phyloP scores from a whole-genome alignment of 2,888 invertebrate genomes.

The Ormyrus nitidulus region DNA sequence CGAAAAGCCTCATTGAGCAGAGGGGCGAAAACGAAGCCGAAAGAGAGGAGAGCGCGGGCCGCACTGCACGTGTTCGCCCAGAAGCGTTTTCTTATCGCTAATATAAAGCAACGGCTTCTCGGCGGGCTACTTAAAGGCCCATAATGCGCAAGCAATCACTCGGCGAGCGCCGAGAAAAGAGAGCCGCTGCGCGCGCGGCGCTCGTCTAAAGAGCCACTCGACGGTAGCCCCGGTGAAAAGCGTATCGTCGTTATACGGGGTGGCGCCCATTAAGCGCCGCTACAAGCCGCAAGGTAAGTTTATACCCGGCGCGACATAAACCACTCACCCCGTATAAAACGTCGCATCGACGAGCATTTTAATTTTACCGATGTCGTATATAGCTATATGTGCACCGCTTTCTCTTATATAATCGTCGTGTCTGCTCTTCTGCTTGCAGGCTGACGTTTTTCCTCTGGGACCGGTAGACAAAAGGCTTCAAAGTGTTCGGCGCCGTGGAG shows the following conservation, averaged over 20 bases:
- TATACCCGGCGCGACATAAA: constrained; percentile 71
- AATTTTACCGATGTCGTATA: constrained; percentile 4
- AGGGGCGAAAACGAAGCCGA: no score
- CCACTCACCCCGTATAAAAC: constrained; percentile 65
- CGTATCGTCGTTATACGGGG: constrained; percentile 60
- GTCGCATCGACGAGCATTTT: constrained; percentile 47
- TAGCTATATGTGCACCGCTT: not conserved
- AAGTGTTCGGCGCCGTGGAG: constrained; percentile 82
- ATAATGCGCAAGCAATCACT: constrained; percentile 38
- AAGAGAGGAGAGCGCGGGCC: no score
- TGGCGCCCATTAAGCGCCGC: constrained; percentile 65
- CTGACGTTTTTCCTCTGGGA: constrained; percentile 75
- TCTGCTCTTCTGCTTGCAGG: constrained; percentile 75
- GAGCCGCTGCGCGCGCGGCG: not conserved
- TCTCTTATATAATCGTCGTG: constrained; percentile 1
- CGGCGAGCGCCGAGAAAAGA: not conserved
- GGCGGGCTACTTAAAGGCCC: constrained; percentile 40
- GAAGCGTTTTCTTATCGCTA: constrained; percentile 29
- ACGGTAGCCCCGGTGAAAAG: constrained; percentile 35
- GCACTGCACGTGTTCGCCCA: no score
- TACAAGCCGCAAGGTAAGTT: constrained; percentile 67
- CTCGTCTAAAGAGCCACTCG: not conserved
- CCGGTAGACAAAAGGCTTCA: constrained; percentile 80
- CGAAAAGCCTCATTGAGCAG: no score
- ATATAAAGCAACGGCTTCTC: constrained; percentile 27